Percentiles rank a stretch among this genome's conserved stretches.
These are phyloP conservation scores for Rhegmatorhina hoffmannsi DNA, from an alignment of 2,113 vertebrate species.

Conservation along the genomic window DNA sequence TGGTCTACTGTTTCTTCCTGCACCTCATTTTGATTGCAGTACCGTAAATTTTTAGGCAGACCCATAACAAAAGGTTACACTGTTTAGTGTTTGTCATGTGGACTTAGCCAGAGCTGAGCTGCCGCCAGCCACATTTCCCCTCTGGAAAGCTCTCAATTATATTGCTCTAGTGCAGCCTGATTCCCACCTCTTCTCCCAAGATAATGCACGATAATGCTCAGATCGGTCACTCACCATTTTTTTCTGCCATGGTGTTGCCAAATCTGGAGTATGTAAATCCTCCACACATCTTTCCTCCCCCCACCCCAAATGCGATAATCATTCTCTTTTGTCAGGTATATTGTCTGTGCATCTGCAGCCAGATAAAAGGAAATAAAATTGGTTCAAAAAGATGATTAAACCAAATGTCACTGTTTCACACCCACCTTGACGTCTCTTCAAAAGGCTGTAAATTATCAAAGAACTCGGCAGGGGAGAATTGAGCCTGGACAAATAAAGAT, in stretches of 20 bases:
- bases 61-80: not conserved
- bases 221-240: not conserved
- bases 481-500: not conserved
- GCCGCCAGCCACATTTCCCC: not conserved
- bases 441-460: slow-evolving; percentile 23
- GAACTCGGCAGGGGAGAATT: not conserved
- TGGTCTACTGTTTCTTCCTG: not conserved
- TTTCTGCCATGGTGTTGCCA: not conserved
- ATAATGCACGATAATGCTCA: not conserved
- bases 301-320: not conserved
- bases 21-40: not conserved
- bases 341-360: not conserved
- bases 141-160: not conserved
- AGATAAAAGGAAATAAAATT: slow-evolving; percentile 20
- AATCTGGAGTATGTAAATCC: not conserved
- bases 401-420: slow-evolving; percentile 17
- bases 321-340: not conserved
- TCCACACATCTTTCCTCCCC: not conserved
- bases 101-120: not conserved
- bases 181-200: not conserved
- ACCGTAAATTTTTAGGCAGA: not conserved
- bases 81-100: not conserved
- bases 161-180: not conserved
- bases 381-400: slow-evolving; percentile 45
- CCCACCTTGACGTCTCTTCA: not conserved